Evolutionary conservation across 30 jellyfish, hydroid and myxozoan species (phyloP), one percentile per base, ranked within the genome.

Genomic region (Aurelia sp.): DNA sequence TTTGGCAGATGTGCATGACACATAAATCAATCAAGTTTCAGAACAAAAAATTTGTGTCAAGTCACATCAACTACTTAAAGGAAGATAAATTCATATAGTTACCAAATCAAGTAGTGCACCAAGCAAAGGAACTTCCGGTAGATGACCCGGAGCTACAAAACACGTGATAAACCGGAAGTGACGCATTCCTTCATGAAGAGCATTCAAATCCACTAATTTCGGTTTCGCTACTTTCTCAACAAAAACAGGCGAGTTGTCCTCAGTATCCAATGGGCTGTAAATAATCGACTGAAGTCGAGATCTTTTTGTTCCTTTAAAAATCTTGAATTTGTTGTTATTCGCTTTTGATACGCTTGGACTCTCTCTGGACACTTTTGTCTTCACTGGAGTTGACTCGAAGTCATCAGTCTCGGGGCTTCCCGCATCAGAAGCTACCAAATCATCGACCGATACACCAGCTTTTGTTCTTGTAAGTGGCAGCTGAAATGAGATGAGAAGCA

Each of bases 21-120:
- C 15, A 44, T 10, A 7, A 5, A 13, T 13, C 6, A 41, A 0
- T 41, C 52, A 41, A 41, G 52, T 41, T 35, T 13, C 8, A 13
- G 52, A 3, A 41, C 52, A 13, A 41, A 41, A 41, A 41, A 41
- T 2, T 0, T 44, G 55, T 44, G 55, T 0, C 55, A 4, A 44
- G 55, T 5, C 13, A 16, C 17, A 6, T 15, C 0, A 19, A 17
- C 33, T n/a, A 83, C 4, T 13, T 4, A 70, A 20, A 27, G 48
- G 20, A 27, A 18, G 70, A 71, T 30, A 47, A 79, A 31, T 50
- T n/a, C n/a, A 30, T 4, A 17, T 10, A 51, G 97, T 73, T 64
- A 94, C 99, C 96, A 94, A 76, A 62, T 94, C 97, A 67, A 94
- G 22, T 73, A 89, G 80, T 6, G 97, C 97, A 0, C 90, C 97